Evolutionary conservation across 1,140 invertebrate genomes (phyloP), one percentile per base, ranked within the genome.

Genomic region (Cherax quadricarinatus): DNA sequence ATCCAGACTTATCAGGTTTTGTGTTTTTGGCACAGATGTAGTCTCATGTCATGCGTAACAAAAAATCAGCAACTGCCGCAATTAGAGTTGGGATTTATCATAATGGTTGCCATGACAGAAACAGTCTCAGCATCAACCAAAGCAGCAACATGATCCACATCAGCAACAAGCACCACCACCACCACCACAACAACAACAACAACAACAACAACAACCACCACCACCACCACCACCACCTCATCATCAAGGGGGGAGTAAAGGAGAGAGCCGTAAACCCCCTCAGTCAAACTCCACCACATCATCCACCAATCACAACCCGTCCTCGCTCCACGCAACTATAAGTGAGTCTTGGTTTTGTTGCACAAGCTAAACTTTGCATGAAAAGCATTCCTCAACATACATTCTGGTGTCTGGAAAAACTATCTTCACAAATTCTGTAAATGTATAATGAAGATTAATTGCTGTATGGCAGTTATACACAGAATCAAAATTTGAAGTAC

Each of bases 21-120:
- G 89, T 90, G 89, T 90, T 90, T 85, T 85, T 90, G 89, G 82
- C 89, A 90, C 89, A 90, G 89, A 90, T 90, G 83, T 90, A 90
- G 83, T 90, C 66, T 90, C 89, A 78, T 90, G 89, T 90, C 89
- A 90, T 90, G 89, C 89, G 82, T 90, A 90, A 90, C 88, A 89
- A 90, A 90, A 90, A 90, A 84, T 90, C 89, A 84, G 82, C 81
- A 90, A 85, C 89, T 78, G 89, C 89, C 85, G 89, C 89, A 90
- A 84, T 90, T 90, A 90, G 89, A 90, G 70, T 90, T 81, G 89
- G 89, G 89, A 90, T 79, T 90, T 90, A 90, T 90, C 81, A 90
- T 90, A 85, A 90, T 90, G 89, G 82, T 85, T 90, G 89, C 89
- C 89, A 90, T 90, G 89, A 90, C 89, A 90, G 89, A 90, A 90